Base-by-base conservation (phyloP, 2,797 vertebrate genomes). In the Hypotaenidia philippensis region DNA sequence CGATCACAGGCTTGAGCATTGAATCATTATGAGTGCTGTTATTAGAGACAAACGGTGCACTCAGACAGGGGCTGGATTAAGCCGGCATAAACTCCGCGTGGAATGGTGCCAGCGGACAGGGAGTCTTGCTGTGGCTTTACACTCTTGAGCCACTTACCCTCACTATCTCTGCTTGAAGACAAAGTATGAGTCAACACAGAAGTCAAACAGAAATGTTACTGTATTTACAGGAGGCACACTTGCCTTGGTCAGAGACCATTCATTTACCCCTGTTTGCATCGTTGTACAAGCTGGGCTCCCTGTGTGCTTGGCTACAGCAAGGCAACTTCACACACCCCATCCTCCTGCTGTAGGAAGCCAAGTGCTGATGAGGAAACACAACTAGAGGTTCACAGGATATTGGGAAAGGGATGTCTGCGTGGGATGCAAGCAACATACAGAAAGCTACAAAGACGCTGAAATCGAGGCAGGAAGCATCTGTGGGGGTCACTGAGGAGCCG, bases 391-490 rank as follows among this genome's bases (percentile, higher is more conserved):
- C 68, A 78, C 94, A 96, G 96, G 96, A 95, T 95, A 87, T 84
- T 83, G 83, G 75, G 83, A 71, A 95, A 71, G 92, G 92, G 94
- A 93, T 85, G 90, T 85, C 87, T 85, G 90, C 0, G 13, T 89
- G 75, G 90, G 89, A 93, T 88, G 79, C 59, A 83, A 87, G 64
- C 57, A 74, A 77, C 65, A 70, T 91, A 93, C 87, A 95, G 93
- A 97, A 91, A 72, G 65, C 78, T 85, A 83, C 89, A 92, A 93
- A 94, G 56, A 83, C 6, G 8, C 38, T 47, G 60, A 88, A 78
- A 80, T 81, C 79, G 78, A 77, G 87, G 68, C 93, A 95, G 95
- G 95, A 97, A 97, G 90, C 95, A 96, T 95, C 95, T 96, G 94
- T 50, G 92, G 41, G 71, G 90, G 89, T 96, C 94, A 95, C 18